Evolutionary conservation across 2,113 vertebrate genomes (phyloP).

Genomic region (Saccopteryx leptura): DNA sequence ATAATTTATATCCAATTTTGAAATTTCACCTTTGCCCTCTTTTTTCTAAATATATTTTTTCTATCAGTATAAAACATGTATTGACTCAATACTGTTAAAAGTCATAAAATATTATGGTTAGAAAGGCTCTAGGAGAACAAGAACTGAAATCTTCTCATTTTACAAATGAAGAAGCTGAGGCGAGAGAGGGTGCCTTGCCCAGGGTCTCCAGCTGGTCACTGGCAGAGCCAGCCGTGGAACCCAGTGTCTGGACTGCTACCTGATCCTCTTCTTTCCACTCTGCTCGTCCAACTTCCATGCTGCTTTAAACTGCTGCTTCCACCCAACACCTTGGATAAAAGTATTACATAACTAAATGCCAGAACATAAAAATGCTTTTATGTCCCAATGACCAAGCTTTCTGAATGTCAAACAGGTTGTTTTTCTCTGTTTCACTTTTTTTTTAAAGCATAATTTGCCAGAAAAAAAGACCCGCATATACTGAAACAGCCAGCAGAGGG

Average conservation of each 20-base stretch:
- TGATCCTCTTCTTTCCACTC: background rate
- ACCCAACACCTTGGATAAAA: background rate
- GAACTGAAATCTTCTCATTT: background rate
- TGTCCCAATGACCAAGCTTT: background rate
- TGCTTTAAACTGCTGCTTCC: background rate
- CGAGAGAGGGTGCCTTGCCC: background rate
- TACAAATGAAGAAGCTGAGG: background rate
- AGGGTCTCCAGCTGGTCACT: no score
- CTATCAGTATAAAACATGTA: background rate
- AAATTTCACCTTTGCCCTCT: slow-evolving; percentile 10
- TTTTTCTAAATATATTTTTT: slow-evolving; percentile 45
- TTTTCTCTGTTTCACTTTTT: background rate
- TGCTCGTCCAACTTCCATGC: no score
- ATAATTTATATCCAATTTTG: background rate
- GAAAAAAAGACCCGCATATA: background rate
- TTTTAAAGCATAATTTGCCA: background rate
- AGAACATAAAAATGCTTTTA: background rate
- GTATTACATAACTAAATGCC: background rate
- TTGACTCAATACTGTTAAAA: background rate
- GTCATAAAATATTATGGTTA: background rate
- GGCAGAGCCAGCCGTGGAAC: background rate
- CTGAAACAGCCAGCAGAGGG: slow-evolving; percentile 81
- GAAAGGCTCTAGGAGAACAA: background rate
- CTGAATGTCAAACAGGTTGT: background rate
- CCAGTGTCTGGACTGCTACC: background rate